Percentiles rank a stretch among this genome's conserved stretches.
Conservation (phyloP, 2,888 invertebrate genomes). For the Morpho achilles region DNA sequence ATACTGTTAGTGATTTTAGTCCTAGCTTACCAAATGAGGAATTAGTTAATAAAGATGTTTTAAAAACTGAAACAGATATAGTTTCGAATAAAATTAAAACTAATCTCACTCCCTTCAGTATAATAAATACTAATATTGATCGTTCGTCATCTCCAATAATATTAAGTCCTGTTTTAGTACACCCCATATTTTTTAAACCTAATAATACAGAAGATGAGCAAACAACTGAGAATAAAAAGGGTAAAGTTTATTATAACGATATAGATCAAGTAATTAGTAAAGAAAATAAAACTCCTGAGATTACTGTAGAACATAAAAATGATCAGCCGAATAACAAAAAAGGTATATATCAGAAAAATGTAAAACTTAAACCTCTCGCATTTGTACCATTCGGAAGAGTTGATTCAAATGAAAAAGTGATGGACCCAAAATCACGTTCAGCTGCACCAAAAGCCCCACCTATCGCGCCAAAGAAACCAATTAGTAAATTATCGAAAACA, state of each 20-base stretch:
- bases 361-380: constrained; percentile 49
- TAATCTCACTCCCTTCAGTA: constrained; percentile 52
- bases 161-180: constrained; percentile 62
- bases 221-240: constrained; percentile 39
- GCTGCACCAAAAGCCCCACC: constrained; percentile 34
- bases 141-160: constrained; percentile 50
- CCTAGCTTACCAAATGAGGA: constrained; percentile 31
- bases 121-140: constrained; percentile 42
- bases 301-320: constrained; percentile 13
- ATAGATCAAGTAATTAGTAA: constrained; percentile 53
- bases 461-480: constrained; percentile 33
- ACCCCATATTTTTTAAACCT: constrained; percentile 54
- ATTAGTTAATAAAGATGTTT: constrained; percentile 29
- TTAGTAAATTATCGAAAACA: constrained; percentile 51
- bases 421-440: constrained; percentile 38
- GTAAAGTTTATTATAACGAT: constrained; percentile 62
- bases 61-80: constrained; percentile 30
- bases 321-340: constrained; percentile 37
- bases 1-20: constrained; percentile 49
- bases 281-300: constrained; percentile 26
- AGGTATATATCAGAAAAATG: constrained; percentile 55
- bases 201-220: constrained; percentile 24
- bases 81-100: constrained; percentile 42
- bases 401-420: constrained; percentile 41
- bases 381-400: constrained; percentile 48